Conservation (phyloP, 1,140 invertebrate genomes). For the Conopomorpha cramerella region DNA sequence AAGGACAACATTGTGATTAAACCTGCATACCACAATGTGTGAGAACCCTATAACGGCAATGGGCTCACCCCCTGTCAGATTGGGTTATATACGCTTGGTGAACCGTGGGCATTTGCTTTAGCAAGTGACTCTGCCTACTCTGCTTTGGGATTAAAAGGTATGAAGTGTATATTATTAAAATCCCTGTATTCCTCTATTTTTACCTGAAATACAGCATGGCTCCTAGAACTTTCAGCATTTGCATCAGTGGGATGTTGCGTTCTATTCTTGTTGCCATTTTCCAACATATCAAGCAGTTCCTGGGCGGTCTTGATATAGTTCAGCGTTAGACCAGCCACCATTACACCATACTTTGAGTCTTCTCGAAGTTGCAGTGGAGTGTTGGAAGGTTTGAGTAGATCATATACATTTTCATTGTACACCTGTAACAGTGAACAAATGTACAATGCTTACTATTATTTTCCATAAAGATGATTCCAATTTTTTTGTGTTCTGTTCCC, state of each 20-base stretch:
- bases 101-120: too few species aligned
- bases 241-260: conserved; percentile 98
- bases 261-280: conserved; percentile 87
- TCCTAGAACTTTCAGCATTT: conserved; percentile 94
- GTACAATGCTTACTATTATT: neutral
- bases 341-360: conserved; percentile 80
- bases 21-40: too few species aligned
- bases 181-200: too few species aligned
- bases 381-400: conserved; percentile 78
- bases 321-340: conserved; percentile 83
- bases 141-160: too few species aligned
- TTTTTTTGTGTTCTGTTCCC: too few species aligned
- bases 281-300: conserved; percentile 82
- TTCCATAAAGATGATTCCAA: too few species aligned
- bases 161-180: too few species aligned
- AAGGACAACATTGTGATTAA: too few species aligned
- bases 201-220: conserved; percentile 94
- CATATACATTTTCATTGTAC: conserved; percentile 95
- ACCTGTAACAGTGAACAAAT: conserved; percentile 55
- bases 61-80: too few species aligned
- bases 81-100: too few species aligned
- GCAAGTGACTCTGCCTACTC: too few species aligned
- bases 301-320: conserved; percentile 77
- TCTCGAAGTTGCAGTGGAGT: conserved; percentile 85
- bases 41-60: too few species aligned